Conservation (phyloP, 2,888 invertebrate species). For the Caenorhabditis sp. region DNA sequence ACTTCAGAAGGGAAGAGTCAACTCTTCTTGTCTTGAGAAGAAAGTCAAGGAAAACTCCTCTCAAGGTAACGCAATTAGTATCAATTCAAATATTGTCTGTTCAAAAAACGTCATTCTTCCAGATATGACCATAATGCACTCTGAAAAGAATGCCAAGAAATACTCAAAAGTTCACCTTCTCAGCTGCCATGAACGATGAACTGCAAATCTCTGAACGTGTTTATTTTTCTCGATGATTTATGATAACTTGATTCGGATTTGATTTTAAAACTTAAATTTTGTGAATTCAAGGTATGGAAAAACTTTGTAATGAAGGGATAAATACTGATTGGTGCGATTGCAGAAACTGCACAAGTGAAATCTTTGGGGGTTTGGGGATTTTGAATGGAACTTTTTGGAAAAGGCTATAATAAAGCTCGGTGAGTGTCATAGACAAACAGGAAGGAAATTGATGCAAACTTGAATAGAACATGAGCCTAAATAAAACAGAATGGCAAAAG, state of each 20-base stretch:
- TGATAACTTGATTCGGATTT: too few species aligned
- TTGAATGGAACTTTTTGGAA: background rate
- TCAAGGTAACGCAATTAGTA: too few species aligned
- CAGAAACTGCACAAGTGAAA: constrained; percentile 38
- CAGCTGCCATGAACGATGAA: constrained; percentile 45
- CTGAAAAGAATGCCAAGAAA: constrained; percentile 54
- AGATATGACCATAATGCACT: constrained; percentile 58
- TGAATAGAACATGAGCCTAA: constrained; percentile 19
- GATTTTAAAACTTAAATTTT: background rate
- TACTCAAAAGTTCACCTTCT: constrained; percentile 50
- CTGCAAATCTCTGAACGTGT: constrained; percentile 26
- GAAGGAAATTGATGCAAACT: constrained; percentile 1
- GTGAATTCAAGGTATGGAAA: constrained; percentile 3
- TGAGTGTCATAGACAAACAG: constrained; percentile 12
- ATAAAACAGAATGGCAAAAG: background rate
- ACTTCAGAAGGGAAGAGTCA: constrained; percentile 64
- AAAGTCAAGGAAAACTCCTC: constrained; percentile 50
- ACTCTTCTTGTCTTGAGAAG: constrained; percentile 56
- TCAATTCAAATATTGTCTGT: too few species aligned
- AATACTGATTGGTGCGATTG: constrained; percentile 32
- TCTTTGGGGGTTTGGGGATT: constrained; percentile 21
- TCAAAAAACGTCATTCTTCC: background rate
- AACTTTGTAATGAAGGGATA: constrained; percentile 21
- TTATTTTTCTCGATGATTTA: constrained; percentile 36
- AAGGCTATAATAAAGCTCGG: constrained; percentile 46